These are phyloP conservation scores for Zhuqinia jingwanae DNA, from an alignment of 2,888 invertebrate species.

Conservation along the genomic window DNA sequence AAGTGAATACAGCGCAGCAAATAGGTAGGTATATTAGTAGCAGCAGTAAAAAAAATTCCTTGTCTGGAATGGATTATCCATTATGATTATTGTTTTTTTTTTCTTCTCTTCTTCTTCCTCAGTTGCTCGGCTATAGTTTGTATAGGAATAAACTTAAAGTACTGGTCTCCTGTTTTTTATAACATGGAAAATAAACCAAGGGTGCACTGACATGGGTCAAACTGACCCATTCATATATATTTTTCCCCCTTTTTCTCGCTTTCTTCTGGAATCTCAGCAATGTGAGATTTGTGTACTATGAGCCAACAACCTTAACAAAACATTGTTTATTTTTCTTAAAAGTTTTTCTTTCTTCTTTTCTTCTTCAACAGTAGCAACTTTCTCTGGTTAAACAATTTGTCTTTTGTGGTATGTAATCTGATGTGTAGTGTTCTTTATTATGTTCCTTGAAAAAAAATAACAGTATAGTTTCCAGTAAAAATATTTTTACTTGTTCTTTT, in stretches of 20 bases:
- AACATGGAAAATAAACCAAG: background rate
- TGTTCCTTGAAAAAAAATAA: conserved; percentile 10
- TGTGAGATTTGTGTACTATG: background rate
- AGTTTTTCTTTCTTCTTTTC: too few relatives aligned
- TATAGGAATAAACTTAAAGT: too few relatives aligned
- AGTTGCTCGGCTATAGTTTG: too few relatives aligned
- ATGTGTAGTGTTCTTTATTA: conserved; percentile 5
- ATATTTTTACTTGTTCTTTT: conserved; percentile 13
- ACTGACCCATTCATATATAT: conserved; percentile 20
- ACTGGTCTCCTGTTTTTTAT: background rate
- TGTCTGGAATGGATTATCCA: conserved; percentile 25
- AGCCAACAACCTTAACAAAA: background rate
- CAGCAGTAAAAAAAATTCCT: background rate
- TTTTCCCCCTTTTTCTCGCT: conserved; percentile 10
- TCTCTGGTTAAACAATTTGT: too few relatives aligned
- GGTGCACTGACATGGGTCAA: conserved; percentile 18
- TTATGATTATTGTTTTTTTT: conserved; percentile 27
- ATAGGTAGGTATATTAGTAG: background rate
- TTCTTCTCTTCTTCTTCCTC: background rate
- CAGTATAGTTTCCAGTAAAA: background rate
- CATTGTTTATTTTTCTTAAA: conserved; percentile 9
- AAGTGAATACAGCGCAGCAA: too few relatives aligned
- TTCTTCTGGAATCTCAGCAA: conserved; percentile 24
- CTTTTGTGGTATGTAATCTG: conserved; percentile 1
- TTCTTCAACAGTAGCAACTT: too few relatives aligned